Evolutionary conservation across 1,140 invertebrate species (phyloP).

Genomic region (Ganaspis sp.): DNA sequence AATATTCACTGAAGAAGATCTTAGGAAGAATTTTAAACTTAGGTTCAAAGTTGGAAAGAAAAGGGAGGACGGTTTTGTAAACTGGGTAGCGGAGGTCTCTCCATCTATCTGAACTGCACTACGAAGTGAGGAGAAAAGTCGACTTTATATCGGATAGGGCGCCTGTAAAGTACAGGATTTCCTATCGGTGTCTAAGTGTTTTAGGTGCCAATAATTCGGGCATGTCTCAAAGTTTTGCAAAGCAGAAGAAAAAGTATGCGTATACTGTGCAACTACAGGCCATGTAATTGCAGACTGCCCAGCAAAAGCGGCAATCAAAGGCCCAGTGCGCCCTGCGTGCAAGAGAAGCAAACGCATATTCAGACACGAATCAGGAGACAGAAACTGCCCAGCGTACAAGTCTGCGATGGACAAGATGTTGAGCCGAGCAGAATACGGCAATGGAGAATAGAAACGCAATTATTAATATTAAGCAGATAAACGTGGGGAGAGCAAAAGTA

Average conservation of each 20-base stretch:
- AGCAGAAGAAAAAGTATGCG: constrained; percentile 29
- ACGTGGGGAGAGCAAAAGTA: not conserved
- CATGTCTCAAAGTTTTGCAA: constrained; percentile 48
- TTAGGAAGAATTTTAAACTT: not conserved
- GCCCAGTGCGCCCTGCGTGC: constrained; percentile 18
- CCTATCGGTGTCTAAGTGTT: constrained; percentile 38
- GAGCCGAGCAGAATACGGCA: not conserved
- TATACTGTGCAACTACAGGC: constrained; percentile 35
- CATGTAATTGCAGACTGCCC: constrained; percentile 40
- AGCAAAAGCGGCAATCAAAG: constrained; percentile 24
- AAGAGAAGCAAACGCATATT: not conserved
- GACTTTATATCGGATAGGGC: constrained; percentile 39
- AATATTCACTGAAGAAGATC: not conserved
- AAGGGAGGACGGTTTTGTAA: not conserved
- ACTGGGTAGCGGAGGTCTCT: constrained; percentile 38
- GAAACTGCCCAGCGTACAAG: not conserved
- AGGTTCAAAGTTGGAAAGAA: constrained; percentile 29
- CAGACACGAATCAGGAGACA: not conserved
- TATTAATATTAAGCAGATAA: not conserved
- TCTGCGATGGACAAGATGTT: not conserved
- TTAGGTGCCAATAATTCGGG: constrained; percentile 48
- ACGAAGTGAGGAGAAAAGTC: not conserved
- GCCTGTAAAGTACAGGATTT: constrained; percentile 42
- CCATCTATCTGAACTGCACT: constrained; percentile 8
- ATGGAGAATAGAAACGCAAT: not conserved